These are phyloP conservation scores for Numenius phaeopus DNA, from an alignment of 2,797 vertebrate species.

Conservation along the genomic window DNA sequence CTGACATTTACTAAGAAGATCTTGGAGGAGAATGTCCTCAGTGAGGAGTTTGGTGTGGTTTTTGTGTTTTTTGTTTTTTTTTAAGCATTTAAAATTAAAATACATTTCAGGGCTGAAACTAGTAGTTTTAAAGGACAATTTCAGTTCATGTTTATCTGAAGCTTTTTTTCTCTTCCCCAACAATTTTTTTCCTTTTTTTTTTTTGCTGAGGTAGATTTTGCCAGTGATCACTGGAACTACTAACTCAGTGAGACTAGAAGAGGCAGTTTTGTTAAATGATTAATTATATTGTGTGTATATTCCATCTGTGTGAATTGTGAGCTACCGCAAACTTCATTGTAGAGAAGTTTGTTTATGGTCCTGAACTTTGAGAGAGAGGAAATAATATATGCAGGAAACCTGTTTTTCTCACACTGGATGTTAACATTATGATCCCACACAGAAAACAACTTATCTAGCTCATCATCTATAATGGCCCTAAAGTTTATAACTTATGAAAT, in stretches of 20 bases:
- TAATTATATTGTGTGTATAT: conserved; percentile 44
- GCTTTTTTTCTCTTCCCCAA: neutral
- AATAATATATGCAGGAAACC: conserved; percentile 44
- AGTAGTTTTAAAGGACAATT: neutral
- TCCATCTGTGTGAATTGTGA: conserved; percentile 22
- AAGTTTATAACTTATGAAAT: neutral
- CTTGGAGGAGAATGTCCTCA: neutral
- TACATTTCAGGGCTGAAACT: neutral
- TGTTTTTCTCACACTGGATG: conserved; percentile 66
- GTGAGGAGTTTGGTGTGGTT: neutral
- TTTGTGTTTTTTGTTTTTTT: neutral
- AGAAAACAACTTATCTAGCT: conserved; percentile 41
- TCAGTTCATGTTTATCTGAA: neutral
- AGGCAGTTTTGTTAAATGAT: conserved; percentile 48
- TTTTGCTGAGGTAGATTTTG: neutral
- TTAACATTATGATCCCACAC: conserved; percentile 23
- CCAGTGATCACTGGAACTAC: neutral
- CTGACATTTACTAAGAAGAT: neutral
- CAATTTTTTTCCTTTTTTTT: neutral
- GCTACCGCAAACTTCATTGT: neutral
- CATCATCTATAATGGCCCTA: conserved; percentile 2
- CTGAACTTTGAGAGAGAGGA: conserved; percentile 32
- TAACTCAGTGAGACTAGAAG: conserved; percentile 1
- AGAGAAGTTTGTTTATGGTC: conserved; percentile 49
- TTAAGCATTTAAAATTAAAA: neutral